phyloP scores from a whole-genome alignment of 2,888 invertebrate genomes.

The Agonopterix subpropinquella region DNA sequence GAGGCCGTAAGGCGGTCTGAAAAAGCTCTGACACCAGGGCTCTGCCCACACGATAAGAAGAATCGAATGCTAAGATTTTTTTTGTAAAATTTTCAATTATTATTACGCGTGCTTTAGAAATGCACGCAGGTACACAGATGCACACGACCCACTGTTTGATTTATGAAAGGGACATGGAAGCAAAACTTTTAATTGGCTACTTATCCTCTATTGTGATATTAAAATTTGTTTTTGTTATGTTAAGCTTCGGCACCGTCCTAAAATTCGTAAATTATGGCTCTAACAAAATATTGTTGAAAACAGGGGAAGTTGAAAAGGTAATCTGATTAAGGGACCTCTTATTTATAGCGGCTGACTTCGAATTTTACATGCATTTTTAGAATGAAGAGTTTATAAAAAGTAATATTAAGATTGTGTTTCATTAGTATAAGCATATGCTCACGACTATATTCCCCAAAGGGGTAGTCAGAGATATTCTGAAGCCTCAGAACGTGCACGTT shows the following conservation, averaged over 20 bases:
- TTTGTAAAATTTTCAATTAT: not conserved
- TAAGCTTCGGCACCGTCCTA: not conserved
- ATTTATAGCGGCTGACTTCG: not conserved
- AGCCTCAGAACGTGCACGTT: too few species aligned
- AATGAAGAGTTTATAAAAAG: too few species aligned
- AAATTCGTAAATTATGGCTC: not conserved
- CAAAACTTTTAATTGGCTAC: slow-evolving; percentile 65
- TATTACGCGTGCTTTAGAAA: not conserved
- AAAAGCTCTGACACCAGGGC: too few species aligned
- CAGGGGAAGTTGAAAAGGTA: slow-evolving; percentile 1
- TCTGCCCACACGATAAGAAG: too few species aligned
- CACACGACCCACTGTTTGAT: slow-evolving; percentile 37
- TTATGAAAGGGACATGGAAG: slow-evolving; percentile 58
- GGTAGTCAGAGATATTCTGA: too few species aligned
- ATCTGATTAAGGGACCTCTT: not conserved
- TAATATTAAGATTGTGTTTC: too few species aligned
- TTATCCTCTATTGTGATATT: slow-evolving; percentile 51
- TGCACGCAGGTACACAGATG: slow-evolving; percentile 47
- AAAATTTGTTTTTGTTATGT: slow-evolving; percentile 3
- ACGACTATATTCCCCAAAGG: too few species aligned
- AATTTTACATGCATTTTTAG: too few species aligned
- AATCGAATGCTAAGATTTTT: too few species aligned
- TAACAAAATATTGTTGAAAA: not conserved
- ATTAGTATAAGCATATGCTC: too few species aligned
- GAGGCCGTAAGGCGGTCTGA: too few species aligned